A percentile compares a stretch with the other conserved stretches of the same genome.
These are phyloP conservation scores for Phalacrocorax carbo DNA, from an alignment of 2,113 vertebrate genomes.

Conservation along the genomic window DNA sequence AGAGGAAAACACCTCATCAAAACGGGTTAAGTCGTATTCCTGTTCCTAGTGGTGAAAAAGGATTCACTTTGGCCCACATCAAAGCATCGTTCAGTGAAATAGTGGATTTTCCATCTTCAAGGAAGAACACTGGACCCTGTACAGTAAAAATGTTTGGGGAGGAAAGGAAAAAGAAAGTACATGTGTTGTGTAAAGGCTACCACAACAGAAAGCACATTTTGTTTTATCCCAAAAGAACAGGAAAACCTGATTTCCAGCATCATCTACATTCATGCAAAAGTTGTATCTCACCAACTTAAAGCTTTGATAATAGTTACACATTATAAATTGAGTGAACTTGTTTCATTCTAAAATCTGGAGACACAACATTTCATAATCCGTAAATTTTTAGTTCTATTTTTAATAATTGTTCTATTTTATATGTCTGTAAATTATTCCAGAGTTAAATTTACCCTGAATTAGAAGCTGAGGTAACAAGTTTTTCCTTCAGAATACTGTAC, in stretches of 20 bases:
- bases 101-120: constrained; percentile 94
- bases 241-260: background rate
- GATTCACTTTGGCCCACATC: constrained; percentile 99
- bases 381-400: background rate
- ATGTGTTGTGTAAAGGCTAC: background rate
- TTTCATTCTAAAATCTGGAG: background rate
- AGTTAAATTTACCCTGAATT: background rate
- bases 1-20: constrained; percentile 67
- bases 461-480: background rate
- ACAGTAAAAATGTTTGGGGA: background rate
- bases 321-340: background rate
- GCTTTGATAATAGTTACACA: background rate
- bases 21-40: constrained; percentile 96
- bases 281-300: background rate
- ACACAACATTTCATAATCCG: background rate
- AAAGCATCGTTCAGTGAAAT: constrained; percentile 94
- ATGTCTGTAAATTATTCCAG: background rate
- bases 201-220: background rate
- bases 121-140: constrained; percentile 92
- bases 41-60: constrained; percentile 95
- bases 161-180: background rate
- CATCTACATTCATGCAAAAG: background rate
- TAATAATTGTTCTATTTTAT: background rate
- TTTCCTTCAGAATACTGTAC: background rate
- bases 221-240: background rate